Conservation (phyloP, 1,140 invertebrate species). For the Andricus grossulariae region DNA sequence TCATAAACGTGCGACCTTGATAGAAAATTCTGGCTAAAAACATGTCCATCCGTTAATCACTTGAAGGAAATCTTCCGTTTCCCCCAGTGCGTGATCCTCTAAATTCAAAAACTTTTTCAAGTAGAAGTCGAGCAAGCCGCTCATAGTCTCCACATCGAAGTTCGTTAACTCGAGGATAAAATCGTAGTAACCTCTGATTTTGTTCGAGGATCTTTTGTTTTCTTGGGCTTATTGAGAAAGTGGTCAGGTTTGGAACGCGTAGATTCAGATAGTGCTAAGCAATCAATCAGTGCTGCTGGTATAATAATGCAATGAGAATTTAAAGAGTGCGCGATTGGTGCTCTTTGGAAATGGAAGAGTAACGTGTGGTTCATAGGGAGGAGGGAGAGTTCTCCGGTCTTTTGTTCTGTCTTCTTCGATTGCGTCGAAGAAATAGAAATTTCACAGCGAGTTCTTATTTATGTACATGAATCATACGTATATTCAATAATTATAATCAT, state of each 20-base stretch:
- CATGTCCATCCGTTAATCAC: conserved; percentile 25
- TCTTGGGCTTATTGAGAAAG: background rate
- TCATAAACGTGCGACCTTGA: conserved; percentile 37
- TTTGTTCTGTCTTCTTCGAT: background rate
- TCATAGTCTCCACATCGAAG: background rate
- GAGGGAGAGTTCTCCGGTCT: conserved; percentile 6
- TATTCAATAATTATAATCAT: conserved; percentile 59
- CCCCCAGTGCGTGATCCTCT: background rate
- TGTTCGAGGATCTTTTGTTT: background rate
- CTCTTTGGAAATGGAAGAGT: background rate
- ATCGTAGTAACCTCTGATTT: background rate
- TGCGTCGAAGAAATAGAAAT: conserved; percentile 41
- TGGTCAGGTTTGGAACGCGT: background rate
- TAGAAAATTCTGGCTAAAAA: conserved; percentile 48
- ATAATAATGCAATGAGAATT: background rate
- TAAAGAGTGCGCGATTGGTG: background rate
- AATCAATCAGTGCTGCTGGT: background rate
- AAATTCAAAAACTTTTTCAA: background rate
- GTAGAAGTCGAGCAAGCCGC: background rate
- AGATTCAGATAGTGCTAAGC: background rate
- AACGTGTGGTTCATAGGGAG: background rate
- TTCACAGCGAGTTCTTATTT: conserved; percentile 51
- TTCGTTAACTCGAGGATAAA: conserved; percentile 6
- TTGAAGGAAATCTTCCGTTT: conserved; percentile 18
- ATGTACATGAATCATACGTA: conserved; percentile 52